These are phyloP conservation scores for Limnephilus marmoratus DNA, from an alignment of 2,888 invertebrate species.

Conservation along the genomic window DNA sequence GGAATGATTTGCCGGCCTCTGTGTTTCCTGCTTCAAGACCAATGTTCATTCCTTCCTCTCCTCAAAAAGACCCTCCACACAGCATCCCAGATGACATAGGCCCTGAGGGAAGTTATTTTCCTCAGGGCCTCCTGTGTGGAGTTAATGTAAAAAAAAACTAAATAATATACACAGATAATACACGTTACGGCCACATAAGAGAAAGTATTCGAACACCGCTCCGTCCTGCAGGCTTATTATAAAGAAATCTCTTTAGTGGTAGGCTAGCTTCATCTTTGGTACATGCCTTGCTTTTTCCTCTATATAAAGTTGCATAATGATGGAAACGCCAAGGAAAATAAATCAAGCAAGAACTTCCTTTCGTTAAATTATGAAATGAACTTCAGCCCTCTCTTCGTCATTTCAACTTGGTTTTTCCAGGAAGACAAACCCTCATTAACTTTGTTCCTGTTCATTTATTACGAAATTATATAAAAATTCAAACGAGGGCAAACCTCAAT, in stretches of 20 bases:
- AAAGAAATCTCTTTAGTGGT: not conserved
- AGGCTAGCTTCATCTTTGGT: not conserved
- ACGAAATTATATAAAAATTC: not conserved
- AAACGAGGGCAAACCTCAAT: not conserved
- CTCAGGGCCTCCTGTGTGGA: too few species aligned
- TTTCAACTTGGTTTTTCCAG: not conserved
- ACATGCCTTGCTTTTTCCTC: not conserved
- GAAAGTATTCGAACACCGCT: not conserved
- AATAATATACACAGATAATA: too few species aligned
- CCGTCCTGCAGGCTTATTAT: not conserved
- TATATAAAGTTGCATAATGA: not conserved
- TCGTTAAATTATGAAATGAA: not conserved
- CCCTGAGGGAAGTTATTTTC: too few species aligned
- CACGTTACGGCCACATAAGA: too few species aligned
- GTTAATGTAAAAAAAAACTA: too few species aligned
- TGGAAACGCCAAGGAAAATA: not conserved
- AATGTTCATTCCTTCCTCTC: too few species aligned
- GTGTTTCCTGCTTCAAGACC: too few species aligned
- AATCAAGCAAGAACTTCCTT: not conserved
- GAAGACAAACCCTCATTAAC: not conserved
- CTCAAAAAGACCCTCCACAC: too few species aligned
- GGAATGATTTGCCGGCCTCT: too few species aligned
- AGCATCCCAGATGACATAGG: too few species aligned
- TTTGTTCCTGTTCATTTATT: not conserved
- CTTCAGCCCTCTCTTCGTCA: not conserved